A percentile compares a stretch with the other conserved stretches of the same genome.
Evolutionary conservation across 2,113 vertebrate species (phyloP).

Genomic region (Menidia beryllina): DNA sequence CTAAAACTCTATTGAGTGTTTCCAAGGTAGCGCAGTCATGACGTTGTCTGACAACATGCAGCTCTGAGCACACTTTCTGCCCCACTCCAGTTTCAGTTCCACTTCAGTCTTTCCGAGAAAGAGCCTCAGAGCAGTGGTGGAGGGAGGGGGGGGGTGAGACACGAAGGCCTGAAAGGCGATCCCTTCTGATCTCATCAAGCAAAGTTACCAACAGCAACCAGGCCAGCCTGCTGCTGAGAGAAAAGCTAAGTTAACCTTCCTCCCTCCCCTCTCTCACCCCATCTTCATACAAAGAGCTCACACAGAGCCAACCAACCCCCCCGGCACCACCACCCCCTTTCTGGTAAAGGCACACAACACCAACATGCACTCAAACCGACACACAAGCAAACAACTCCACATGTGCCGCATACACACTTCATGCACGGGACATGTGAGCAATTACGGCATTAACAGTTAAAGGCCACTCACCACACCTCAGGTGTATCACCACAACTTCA

Average conservation of each 20-base stretch:
- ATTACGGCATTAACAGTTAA: slow-evolving; percentile 18
- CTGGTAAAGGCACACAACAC: slow-evolving; percentile 35
- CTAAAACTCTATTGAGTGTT: slow-evolving; percentile 57
- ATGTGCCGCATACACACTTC: slow-evolving; percentile 36
- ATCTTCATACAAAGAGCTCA: slow-evolving; percentile 61
- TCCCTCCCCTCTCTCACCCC: slow-evolving; percentile 20
- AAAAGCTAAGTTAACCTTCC: slow-evolving; percentile 63
- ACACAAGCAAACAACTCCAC: slow-evolving; percentile 30
- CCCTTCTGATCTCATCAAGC: slow-evolving; percentile 81
- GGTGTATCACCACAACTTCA: background rate
- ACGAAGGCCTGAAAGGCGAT: slow-evolving; percentile 74
- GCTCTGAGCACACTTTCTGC: slow-evolving; percentile 40
- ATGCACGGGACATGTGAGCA: slow-evolving; percentile 17
- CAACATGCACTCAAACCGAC: slow-evolving; percentile 5
- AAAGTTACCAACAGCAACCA: slow-evolving; percentile 76
- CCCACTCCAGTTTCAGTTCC: slow-evolving; percentile 63
- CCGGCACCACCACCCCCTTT: slow-evolving; percentile 23
- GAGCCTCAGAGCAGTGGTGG: background rate
- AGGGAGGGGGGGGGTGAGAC: slow-evolving; percentile 27
- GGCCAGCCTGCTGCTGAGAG: slow-evolving; percentile 64
- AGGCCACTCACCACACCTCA: slow-evolving; percentile 12
- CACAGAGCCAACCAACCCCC: slow-evolving; percentile 47
- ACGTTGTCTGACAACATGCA: slow-evolving; percentile 34
- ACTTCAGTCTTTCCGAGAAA: slow-evolving; percentile 41
- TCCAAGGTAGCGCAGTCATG: slow-evolving; percentile 61